phyloP scores from a whole-genome alignment of 2,113 vertebrate genomes.

The Xiphias gladius region DNA sequence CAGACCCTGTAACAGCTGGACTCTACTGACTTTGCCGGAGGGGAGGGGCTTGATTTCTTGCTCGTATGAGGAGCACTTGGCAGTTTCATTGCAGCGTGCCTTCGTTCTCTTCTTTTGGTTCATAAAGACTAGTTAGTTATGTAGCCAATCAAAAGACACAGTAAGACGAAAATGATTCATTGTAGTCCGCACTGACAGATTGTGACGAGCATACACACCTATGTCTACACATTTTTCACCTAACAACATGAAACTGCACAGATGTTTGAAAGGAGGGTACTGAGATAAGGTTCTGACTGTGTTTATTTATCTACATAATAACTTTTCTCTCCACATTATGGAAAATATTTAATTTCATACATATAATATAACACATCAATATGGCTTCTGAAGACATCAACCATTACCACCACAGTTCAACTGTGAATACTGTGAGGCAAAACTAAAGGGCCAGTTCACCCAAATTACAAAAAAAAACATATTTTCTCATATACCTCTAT shows the following conservation, averaged over 20 bases:
- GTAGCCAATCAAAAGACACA: background rate
- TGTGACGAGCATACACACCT: background rate
- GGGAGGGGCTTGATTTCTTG: background rate
- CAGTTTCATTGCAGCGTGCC: background rate
- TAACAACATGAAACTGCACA: background rate
- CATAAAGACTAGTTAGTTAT: background rate
- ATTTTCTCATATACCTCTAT: too few species aligned
- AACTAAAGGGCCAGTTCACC: background rate
- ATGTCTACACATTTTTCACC: background rate
- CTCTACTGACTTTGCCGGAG: background rate
- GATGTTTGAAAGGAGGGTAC: background rate
- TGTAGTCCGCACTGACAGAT: background rate
- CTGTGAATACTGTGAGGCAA: background rate
- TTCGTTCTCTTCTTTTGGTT: background rate
- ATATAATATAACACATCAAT: background rate
- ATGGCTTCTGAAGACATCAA: background rate
- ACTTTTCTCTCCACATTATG: background rate
- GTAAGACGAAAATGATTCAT: slow-evolving; percentile 10
- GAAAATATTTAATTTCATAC: background rate
- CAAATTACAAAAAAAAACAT: background rate
- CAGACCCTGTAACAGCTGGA: background rate
- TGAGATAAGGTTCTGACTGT: background rate
- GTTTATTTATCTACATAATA: background rate
- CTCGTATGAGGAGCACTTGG: background rate
- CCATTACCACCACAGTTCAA: background rate